These are phyloP conservation scores for Cerastis leucographa DNA, from an alignment of 2,888 invertebrate genomes.

Conservation along the genomic window DNA sequence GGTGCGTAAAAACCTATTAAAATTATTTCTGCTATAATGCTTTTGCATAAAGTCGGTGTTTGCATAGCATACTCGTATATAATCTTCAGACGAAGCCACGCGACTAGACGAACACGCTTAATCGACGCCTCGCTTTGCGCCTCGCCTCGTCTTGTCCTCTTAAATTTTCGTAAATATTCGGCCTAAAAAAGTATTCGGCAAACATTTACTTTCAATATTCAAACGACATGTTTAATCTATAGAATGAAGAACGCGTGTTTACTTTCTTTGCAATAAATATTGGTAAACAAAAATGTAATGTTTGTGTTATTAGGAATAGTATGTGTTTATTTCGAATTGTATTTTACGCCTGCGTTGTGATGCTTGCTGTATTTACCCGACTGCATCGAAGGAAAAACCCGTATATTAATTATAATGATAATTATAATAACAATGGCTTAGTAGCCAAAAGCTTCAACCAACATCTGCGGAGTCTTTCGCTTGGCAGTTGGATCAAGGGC, in stretches of 20 bases:
- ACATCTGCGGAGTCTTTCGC: no score
- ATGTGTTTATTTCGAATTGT: slow-evolving; percentile 47
- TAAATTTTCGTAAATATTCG: slow-evolving; percentile 71
- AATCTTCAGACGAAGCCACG: slow-evolving; percentile 44
- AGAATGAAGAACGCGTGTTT: slow-evolving; percentile 70
- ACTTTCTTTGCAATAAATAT: slow-evolving; percentile 64
- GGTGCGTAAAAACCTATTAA: slow-evolving; percentile 50
- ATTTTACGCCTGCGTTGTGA: slow-evolving; percentile 8
- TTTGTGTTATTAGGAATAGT: slow-evolving; percentile 54
- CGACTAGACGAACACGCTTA: slow-evolving; percentile 54
- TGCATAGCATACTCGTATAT: slow-evolving; percentile 36
- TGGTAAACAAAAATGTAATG: slow-evolving; percentile 59
- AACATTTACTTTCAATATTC: slow-evolving; percentile 78
- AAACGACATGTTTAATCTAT: slow-evolving; percentile 76
- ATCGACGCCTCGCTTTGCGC: slow-evolving; percentile 68
- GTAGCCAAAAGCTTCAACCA: no score
- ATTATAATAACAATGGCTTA: no score
- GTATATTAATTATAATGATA: no score
- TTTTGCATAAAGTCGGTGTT: slow-evolving; percentile 49
- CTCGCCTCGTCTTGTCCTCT: slow-evolving; percentile 59
- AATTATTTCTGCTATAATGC: slow-evolving; percentile 53
- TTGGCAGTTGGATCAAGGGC: no score
- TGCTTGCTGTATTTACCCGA: slow-evolving; percentile 2
- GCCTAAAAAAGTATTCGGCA: slow-evolving; percentile 70
- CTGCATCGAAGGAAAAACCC: not conserved